phyloP scores from a whole-genome alignment of 2,113 vertebrate genomes.

The Oncorhynchus kisutch region DNA sequence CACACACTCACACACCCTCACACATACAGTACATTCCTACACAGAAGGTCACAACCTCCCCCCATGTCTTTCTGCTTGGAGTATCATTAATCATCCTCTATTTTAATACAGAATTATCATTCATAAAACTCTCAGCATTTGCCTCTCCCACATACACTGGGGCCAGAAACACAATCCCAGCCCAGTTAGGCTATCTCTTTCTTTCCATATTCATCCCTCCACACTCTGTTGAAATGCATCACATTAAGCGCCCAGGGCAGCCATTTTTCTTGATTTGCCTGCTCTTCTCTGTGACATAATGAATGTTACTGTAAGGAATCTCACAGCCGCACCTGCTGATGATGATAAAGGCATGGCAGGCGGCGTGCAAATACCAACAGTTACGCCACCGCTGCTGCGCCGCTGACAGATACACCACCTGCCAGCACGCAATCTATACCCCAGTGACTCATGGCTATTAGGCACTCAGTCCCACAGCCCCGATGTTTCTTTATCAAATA shows the following conservation, averaged over 20 bases:
- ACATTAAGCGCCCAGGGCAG: slow-evolving; percentile 34
- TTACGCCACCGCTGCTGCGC: background rate
- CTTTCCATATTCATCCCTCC: slow-evolving; percentile 46
- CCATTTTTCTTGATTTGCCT: slow-evolving; percentile 53
- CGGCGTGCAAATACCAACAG: slow-evolving; percentile 17
- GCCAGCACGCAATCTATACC: slow-evolving; percentile 9
- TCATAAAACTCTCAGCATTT: background rate
- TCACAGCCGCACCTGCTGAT: slow-evolving; percentile 45
- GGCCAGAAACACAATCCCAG: slow-evolving; percentile 45
- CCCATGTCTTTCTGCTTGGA: slow-evolving; percentile 1
- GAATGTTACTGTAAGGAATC: slow-evolving; percentile 39
- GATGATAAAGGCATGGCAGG: slow-evolving; percentile 50
- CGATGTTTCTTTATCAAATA: background rate
- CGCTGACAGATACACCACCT: slow-evolving; percentile 27
- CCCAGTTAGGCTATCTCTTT: slow-evolving; percentile 24
- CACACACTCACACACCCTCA: background rate
- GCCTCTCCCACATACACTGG: slow-evolving; percentile 33
- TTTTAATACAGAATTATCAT: slow-evolving; percentile 50
- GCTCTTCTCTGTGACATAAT: slow-evolving; percentile 44
- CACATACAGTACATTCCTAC: slow-evolving; percentile 4
- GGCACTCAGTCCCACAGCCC: background rate
- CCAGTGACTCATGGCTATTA: slow-evolving; percentile 1
- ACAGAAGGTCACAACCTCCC: background rate
- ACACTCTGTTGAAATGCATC: slow-evolving; percentile 31
- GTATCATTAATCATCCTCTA: slow-evolving; percentile 52